These are phyloP conservation scores for Thalpophila matura DNA, from an alignment of 2,888 invertebrate genomes.

Conservation along the genomic window DNA sequence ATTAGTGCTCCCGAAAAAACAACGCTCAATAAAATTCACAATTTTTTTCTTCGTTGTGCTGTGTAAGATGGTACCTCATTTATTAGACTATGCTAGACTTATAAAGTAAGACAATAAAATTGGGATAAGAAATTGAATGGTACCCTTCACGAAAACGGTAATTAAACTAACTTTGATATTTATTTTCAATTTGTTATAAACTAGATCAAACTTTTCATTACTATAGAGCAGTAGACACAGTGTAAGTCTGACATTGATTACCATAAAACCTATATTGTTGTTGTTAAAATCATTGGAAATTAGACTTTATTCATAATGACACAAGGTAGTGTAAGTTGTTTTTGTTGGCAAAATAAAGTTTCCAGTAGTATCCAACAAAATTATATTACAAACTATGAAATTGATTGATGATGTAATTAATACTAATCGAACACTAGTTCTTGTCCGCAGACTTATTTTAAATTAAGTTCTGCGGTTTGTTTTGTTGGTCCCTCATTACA, in stretches of 20 bases:
- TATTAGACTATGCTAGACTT: too few species aligned
- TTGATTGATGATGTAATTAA: conserved; percentile 53
- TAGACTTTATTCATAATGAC: neutral
- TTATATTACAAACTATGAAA: conserved; percentile 38
- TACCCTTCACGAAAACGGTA: neutral
- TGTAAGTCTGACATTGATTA: conserved; percentile 15
- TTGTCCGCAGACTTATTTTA: conserved; percentile 1
- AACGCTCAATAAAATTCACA: neutral
- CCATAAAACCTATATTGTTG: neutral
- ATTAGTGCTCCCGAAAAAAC: too few species aligned
- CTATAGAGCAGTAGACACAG: conserved; percentile 12
- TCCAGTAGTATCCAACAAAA: conserved; percentile 18
- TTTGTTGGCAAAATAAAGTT: neutral
- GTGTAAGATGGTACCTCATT: too few species aligned
- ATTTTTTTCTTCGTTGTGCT: neutral
- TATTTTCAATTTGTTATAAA: conserved; percentile 1
- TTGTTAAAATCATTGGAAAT: neutral
- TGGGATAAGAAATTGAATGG: neutral
- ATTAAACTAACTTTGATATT: conserved; percentile 7
- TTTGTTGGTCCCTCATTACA: neutral
- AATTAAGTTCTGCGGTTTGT: conserved; percentile 3
- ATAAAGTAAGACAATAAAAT: neutral
- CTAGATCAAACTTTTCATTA: conserved; percentile 20
- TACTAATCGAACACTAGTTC: conserved; percentile 31
- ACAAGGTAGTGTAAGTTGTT: neutral